Base-by-base conservation (phyloP, 1,140 invertebrate genomes). In the Aphidius ervi region DNA sequence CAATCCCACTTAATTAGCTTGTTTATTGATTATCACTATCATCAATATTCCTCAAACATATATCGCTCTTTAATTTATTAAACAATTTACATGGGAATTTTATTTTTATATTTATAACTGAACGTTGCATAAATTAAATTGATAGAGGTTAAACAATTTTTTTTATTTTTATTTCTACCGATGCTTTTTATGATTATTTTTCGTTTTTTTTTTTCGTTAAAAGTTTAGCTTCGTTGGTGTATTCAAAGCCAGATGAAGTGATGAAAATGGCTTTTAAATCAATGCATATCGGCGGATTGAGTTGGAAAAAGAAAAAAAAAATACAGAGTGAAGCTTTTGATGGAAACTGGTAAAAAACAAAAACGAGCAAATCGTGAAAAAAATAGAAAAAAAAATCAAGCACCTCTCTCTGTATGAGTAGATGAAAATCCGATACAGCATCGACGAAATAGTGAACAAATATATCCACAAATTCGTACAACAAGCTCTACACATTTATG, bases 1-100 rank as follows among this genome's bases (percentile, higher is more conserved):
- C 76, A 78, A 80, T 79, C 74, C 71, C 72, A 75, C 74, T 80
- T 72, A 78, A 80, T 79, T 78, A 78, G 75, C 70, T 72, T 77
- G 76, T 78, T 79, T 75, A 79, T 80, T 80, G 78, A 78, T 78
- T 79, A 80, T 78, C 76, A 68, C 70, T 71, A 63, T 40, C 23
- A 31, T 31, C 23, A 31, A 1, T 1, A 31, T 0, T 2, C 23
- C 1, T 0, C 23, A 31, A 31, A 31, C 23, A 31, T 31, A 31
- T 16, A 0, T 31, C 23, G 23, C 1, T 3, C 4, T 3, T 31
- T 4, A 31, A 31, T 31, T 31, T 31, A 31, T 31, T 31, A 16
- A 16, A 16, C 1, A 31, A 3, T 31, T 31, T 31, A 31, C 8
- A 48, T 20, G 46, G 16, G 10, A 48, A 20, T n/a, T 48, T 48